Base-by-base conservation (phyloP, 2,113 vertebrate species). In the Herpailurus yagouaroundi region DNA sequence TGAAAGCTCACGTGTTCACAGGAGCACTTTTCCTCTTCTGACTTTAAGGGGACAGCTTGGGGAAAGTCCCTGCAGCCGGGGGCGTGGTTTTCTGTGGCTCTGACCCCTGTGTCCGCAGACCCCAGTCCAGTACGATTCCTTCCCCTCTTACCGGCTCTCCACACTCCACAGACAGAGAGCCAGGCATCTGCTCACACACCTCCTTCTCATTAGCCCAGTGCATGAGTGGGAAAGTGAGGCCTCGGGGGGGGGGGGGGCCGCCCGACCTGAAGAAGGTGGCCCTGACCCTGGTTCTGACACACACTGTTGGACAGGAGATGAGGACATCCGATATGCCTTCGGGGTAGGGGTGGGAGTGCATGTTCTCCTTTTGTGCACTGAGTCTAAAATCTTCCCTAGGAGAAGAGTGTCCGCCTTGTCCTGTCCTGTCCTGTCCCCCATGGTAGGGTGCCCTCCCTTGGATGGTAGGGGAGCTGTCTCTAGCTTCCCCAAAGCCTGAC, bases 361-460 rank as follows among this genome's bases (percentile, higher is more conserved):
- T 6, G 25, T 2, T 41, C 18, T 55, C n/a, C 52, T 29, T 13
- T 21, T 4, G 52, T 11, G 16, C 33, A 6, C 25, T 3, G 29
- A 21, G 25, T 29, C 25, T 38, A 33, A 14, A 63, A 21, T 38
- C 66, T 57, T 31, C 31, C 18, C 23, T 55, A n/a, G 41, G 73
- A 50, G 25, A 27, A 25, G 25, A 10, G 52, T 3, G 8, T 63
- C 48, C 18, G 3, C 52, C 55, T 38, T 3, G 12, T n/a, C 52
- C 36, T 0, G 2, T 15, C 18, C 55, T 6, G 8, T 55, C 36
- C 36, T 38, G 36, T 38, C 36, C 27, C 33, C 50, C 7, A 1
- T 41, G 12, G 4, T 5, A 14, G 6, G 4, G 12, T 2, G 13
- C 31, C 41, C 7, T 1, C 8, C 27, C 2, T 31, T 1, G 8